Conservation (phyloP, 1,140 invertebrate genomes). For the Drosophila ercepeae region DNA sequence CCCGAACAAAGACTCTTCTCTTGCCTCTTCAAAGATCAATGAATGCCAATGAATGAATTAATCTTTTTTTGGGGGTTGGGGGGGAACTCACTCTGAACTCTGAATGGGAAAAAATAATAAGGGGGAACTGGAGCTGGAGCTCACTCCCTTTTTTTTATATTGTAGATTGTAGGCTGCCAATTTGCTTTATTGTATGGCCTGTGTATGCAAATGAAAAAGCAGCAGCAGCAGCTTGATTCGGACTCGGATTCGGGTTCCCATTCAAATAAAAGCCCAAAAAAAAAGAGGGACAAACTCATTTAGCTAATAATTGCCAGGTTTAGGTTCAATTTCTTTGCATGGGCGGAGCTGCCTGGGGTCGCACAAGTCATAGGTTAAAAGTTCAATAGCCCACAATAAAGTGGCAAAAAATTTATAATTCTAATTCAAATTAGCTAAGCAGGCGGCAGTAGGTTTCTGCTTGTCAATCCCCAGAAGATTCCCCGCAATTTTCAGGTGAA, state of each 20-base stretch:
- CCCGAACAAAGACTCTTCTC: slow-evolving; percentile 16
- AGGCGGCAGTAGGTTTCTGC: too few species aligned
- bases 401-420: too few species aligned
- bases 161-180: slow-evolving; percentile 12
- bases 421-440: slow-evolving; percentile 10
- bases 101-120: slow-evolving; percentile 11
- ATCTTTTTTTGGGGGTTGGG: slow-evolving; percentile 10
- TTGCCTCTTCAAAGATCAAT: slow-evolving; percentile 34
- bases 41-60: slow-evolving; percentile 46
- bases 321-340: slow-evolving; percentile 26
- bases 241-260: slow-evolving; percentile 14
- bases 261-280: slow-evolving; percentile 18
- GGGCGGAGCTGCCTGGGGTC: neutral
- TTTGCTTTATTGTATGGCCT: slow-evolving; percentile 30
- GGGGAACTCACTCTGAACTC: slow-evolving; percentile 29
- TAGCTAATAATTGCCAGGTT: slow-evolving; percentile 58
- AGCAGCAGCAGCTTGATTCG: slow-evolving; percentile 46
- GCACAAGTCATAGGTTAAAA: neutral
- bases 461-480: slow-evolving; percentile 6
- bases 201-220: slow-evolving; percentile 50
- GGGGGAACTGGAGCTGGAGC: slow-evolving; percentile 1
- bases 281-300: slow-evolving; percentile 42
- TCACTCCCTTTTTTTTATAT: slow-evolving; percentile 12
- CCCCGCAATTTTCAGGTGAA: slow-evolving; percentile 8
- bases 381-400: neutral